phyloP scores from a whole-genome alignment of 2,888 invertebrate species.

The Dolichopus griseipennis region DNA sequence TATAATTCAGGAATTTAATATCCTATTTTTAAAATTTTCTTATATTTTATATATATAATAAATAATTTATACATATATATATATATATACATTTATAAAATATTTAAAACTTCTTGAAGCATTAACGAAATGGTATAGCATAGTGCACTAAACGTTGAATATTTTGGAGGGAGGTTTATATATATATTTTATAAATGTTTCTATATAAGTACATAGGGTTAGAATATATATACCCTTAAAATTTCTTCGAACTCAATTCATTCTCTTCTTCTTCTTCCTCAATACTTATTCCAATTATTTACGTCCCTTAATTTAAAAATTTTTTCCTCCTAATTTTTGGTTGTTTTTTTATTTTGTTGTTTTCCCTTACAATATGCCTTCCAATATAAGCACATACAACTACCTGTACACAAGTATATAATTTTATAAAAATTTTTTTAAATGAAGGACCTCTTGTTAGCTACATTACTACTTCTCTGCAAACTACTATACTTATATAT shows the following conservation, averaged over 20 bases:
- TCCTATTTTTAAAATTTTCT: not conserved
- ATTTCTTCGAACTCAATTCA: too few relatives aligned
- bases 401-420: not conserved
- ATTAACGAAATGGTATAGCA: not conserved
- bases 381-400: not conserved
- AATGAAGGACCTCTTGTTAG: too few relatives aligned
- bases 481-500: not conserved
- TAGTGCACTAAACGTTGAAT: not conserved
- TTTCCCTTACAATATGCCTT: too few relatives aligned
- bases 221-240: not conserved
- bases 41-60: not conserved
- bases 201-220: not conserved
- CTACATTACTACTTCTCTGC: too few relatives aligned
- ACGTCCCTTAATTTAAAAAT: not conserved
- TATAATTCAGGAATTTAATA: not conserved
- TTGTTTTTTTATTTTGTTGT: too few relatives aligned
- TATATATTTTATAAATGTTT: not conserved
- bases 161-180: not conserved
- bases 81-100: not conserved
- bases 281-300: not conserved
- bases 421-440: not conserved
- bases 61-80: not conserved
- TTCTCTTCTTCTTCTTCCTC: not conserved
- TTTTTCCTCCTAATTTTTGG: not conserved
- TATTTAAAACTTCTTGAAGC: constrained; percentile 2